A percentile compares a stretch with the other conserved stretches of the same genome.
These are phyloP conservation scores for Abrostola triplasia DNA, from an alignment of 2,888 invertebrate species.

Conservation along the genomic window DNA sequence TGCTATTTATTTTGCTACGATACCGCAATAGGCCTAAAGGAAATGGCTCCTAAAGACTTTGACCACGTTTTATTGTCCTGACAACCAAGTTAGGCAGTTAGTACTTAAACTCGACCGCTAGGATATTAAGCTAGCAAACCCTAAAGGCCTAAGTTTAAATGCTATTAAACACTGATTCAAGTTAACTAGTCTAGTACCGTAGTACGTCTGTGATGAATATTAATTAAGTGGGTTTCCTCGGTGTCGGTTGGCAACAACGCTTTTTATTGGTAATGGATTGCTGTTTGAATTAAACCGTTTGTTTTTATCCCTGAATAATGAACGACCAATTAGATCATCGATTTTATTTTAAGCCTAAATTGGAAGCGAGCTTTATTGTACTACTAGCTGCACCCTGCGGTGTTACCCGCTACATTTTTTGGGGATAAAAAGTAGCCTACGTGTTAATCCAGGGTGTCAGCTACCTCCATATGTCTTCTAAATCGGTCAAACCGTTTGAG, in stretches of 20 bases:
- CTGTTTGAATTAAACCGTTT: constrained; percentile 4
- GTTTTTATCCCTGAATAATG: neutral
- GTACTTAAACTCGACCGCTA: constrained; percentile 8
- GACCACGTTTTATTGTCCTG: constrained; percentile 30
- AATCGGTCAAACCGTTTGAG: no score
- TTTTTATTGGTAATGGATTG: neutral
- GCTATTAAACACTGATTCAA: neutral
- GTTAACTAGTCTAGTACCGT: neutral
- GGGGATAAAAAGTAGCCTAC: no score
- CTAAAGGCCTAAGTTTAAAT: neutral
- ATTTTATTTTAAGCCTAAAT: neutral
- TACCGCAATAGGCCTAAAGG: constrained; percentile 26
- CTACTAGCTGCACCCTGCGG: no score
- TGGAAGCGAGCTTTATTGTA: neutral
- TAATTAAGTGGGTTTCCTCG: neutral
- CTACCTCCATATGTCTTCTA: neutral
- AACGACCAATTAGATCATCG: neutral
- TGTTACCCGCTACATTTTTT: no score
- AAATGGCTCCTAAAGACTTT: constrained; percentile 19
- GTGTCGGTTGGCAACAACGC: neutral
- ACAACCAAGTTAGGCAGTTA: constrained; percentile 25
- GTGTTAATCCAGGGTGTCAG: no score
- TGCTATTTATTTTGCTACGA: constrained; percentile 35
- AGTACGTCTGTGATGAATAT: neutral
- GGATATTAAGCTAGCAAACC: neutral